Base-by-base conservation (phyloP, 2,113 vertebrate genomes). In the Gobius niger region DNA sequence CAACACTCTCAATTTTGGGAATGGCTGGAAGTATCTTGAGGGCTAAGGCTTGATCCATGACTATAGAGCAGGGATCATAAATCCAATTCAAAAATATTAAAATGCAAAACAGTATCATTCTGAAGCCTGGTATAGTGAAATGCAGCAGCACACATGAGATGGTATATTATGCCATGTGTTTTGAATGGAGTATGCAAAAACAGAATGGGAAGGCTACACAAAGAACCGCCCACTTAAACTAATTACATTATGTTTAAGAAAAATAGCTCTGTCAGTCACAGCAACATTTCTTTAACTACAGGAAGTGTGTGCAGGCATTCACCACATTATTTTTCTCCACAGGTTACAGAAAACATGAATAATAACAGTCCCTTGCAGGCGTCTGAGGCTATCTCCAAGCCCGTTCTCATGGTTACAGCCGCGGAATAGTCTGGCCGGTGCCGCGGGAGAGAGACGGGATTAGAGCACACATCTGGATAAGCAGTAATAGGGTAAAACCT, bases 381-480 rank as follows among this genome's bases (percentile, higher is more conserved):
- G 68, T 70, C 66, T 56, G 74, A 41, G 63, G 77, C 67, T 56
- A 72, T 74, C 71, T 63, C 73, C 47, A 13, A 68, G 64, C 67
- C 7, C 19, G 65, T 83, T 82, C 78, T 81, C 71, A 73, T 82
- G 66, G 80, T 79, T 73, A 76, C 66, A 67, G 75, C 67, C 77
- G 85, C 9, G 53, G 62, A 80, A 80, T 72, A 70, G 70, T 67
- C 66, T 60, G n/a, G 60, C 77, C 50, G 53, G 63, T 52, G 50
- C 72, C 59, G 77, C 62, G 66, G 70, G 71, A 64, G 40, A 49
- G 62, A 57, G 60, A 53, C 75, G 44, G 72, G 82, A 85, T 84
- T 84, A 84, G 59, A 80, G 75, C 70, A 52, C 73, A 87, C 78
- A 83, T 86, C 77, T 87, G 84, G 80, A 79, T 78, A 76, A 79